These are phyloP conservation scores for Nemoura dubitans DNA, from an alignment of 2,888 invertebrate species.

Conservation along the genomic window DNA sequence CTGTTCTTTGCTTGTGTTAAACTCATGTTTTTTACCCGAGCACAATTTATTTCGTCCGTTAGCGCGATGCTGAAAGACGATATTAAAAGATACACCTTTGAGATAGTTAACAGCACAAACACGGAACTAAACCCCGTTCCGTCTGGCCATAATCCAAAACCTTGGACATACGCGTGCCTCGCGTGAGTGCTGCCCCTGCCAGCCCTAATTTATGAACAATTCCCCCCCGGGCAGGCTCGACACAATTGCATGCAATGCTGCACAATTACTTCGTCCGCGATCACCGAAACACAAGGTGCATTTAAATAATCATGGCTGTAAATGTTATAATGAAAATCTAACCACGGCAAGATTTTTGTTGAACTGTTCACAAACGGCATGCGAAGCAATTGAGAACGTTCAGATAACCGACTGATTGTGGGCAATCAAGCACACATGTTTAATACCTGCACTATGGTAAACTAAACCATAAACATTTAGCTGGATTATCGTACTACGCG, in stretches of 20 bases:
- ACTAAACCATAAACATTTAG: not conserved
- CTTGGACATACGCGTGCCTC: not conserved
- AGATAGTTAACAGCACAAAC: not conserved
- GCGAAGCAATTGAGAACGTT: not conserved
- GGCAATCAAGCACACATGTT: not conserved
- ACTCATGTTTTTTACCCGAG: not conserved
- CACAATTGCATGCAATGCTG: not conserved
- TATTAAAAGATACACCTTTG: not conserved
- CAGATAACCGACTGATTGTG: not conserved
- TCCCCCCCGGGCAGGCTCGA: not conserved
- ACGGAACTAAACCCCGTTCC: not conserved
- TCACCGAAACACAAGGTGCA: constrained; percentile 4
- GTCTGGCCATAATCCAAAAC: not conserved
- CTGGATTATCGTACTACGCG: not conserved
- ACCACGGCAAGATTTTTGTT: not conserved
- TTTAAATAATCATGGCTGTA: not conserved
- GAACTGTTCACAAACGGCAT: not conserved
- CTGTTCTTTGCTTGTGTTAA: too few species aligned
- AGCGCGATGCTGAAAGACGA: not conserved
- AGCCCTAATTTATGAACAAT: not conserved
- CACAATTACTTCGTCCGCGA: not conserved
- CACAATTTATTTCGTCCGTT: not conserved
- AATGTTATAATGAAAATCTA: constrained; percentile 12
- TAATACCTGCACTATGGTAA: not conserved
- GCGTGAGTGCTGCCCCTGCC: not conserved